phyloP scores from a whole-genome alignment of 2,797 vertebrate species.

The Oceanodroma leucorhoa region DNA sequence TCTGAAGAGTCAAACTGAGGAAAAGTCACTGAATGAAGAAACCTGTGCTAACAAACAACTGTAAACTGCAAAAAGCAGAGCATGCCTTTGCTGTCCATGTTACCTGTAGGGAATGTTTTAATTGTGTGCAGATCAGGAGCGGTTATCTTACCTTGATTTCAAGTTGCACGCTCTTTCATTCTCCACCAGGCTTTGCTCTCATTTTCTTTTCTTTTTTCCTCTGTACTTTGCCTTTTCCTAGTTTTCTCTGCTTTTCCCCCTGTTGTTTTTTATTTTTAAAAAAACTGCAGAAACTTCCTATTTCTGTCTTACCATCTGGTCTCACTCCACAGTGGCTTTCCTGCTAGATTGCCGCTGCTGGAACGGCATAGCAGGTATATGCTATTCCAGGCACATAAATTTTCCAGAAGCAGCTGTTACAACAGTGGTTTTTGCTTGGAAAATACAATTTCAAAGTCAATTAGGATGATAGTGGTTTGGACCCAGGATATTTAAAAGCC shows the following conservation, averaged over 20 bases:
- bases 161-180: not conserved
- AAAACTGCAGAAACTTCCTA: not conserved
- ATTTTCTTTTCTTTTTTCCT: not conserved
- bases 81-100: not conserved
- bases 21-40: not conserved
- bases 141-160: not conserved
- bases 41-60: not conserved
- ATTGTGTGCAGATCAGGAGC: not conserved
- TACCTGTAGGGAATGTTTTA: constrained; percentile 3
- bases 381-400: not conserved
- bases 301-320: not conserved
- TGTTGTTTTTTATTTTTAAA: not conserved
- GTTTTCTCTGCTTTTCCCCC: not conserved
- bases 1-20: not conserved
- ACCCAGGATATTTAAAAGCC: not conserved
- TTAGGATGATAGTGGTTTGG: not conserved
- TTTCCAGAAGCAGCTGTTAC: constrained; percentile 7
- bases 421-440: not conserved
- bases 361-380: not conserved
- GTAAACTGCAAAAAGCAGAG: not conserved
- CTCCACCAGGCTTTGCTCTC: not conserved
- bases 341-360: not conserved
- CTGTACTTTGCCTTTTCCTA: not conserved
- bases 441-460: constrained; percentile 1
- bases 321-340: not conserved